Evolutionary conservation across 2,113 vertebrate genomes (phyloP).

Genomic region (Taurulus bubalis): DNA sequence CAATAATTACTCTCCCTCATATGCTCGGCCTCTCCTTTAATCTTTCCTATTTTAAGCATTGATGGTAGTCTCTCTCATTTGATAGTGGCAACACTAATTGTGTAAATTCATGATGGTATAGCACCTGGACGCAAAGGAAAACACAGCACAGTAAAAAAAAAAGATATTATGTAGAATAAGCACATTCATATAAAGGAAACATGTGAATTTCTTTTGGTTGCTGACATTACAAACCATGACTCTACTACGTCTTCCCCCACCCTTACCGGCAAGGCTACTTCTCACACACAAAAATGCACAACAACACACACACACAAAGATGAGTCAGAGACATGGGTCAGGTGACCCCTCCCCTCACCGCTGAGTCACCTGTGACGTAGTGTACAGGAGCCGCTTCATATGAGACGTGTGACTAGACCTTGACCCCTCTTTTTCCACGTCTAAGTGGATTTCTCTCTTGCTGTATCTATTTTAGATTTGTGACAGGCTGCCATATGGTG

Average conservation of each 20-base stretch:
- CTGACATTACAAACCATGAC: slow-evolving; percentile 31
- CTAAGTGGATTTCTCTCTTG: slow-evolving; percentile 39
- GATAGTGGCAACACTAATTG: slow-evolving; percentile 7
- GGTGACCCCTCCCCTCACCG: slow-evolving; percentile 50
- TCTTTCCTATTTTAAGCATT: not conserved
- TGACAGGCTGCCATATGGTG: slow-evolving; percentile 59
- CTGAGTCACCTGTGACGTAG: slow-evolving; percentile 68
- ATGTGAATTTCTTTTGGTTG: slow-evolving; percentile 25
- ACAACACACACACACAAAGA: slow-evolving; percentile 42
- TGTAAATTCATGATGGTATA: slow-evolving; percentile 8
- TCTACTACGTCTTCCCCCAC: slow-evolving; percentile 3
- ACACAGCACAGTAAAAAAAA: slow-evolving; percentile 15
- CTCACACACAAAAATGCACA: slow-evolving; percentile 46
- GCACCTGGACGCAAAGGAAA: slow-evolving; percentile 14
- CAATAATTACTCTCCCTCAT: slow-evolving; percentile 15
- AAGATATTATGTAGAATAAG: slow-evolving; percentile 11
- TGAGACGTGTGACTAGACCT: slow-evolving; percentile 56
- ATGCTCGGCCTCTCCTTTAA: not conserved
- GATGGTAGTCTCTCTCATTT: slow-evolving; percentile 7
- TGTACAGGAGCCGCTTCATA: slow-evolving; percentile 28
- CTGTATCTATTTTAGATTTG: slow-evolving; percentile 41
- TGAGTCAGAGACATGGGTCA: slow-evolving; percentile 72
- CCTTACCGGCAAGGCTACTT: slow-evolving; percentile 23
- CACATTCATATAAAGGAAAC: slow-evolving; percentile 22
- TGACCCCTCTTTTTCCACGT: slow-evolving; percentile 31